Base-by-base conservation (phyloP, 2,113 vertebrate species). In the Podarcis muralis region DNA sequence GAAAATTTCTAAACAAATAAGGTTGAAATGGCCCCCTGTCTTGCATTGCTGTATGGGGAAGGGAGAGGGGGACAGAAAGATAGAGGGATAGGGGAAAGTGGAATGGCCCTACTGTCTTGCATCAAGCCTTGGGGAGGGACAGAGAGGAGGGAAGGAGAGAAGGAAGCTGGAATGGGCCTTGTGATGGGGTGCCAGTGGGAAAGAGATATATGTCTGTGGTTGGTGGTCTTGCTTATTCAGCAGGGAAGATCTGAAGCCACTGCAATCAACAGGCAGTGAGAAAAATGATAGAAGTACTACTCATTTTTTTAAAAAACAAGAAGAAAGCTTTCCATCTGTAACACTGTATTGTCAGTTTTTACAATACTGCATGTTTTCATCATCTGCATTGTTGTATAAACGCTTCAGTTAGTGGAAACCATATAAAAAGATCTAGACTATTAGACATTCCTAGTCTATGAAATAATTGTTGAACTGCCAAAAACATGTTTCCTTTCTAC, bases 371-470 rank as follows among this genome's bases (percentile, higher is more conserved):
- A 7, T 83, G 71, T 32, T 43, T 48, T 86, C 66, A 35, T 80
- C 83, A 32, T 81, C 9, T 79, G 3, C 20, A 62, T 72, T 75
- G 53, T 76, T 88, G 20, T 74, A 13, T 20, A 37, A 8, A 2
- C n/a, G 62, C 43, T 65, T 77, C 53, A 40, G 79, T 25, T 81
- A 81, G 79, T 23, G 69, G 27, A 74, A 87, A 81, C 48, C 35
- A 84, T n/a, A 72, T 0, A 25, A 88, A 74, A 48, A 62, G 88
- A 88, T 53, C 48, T 48, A 30, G 66, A 75, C 20, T 69, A 48
- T 79, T 53, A 89, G 79, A 62, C 88, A 78, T 79, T 92, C 74
- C 18, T 79, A 23, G 27, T 84, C n/a, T 40, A 82, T 83, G 35
- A 86, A 77, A 85, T 68, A 66, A 62, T 81, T 86, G 32, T 25